Conservation (phyloP, 2,113 vertebrate genomes). For the Amphilophus citrinellus region DNA sequence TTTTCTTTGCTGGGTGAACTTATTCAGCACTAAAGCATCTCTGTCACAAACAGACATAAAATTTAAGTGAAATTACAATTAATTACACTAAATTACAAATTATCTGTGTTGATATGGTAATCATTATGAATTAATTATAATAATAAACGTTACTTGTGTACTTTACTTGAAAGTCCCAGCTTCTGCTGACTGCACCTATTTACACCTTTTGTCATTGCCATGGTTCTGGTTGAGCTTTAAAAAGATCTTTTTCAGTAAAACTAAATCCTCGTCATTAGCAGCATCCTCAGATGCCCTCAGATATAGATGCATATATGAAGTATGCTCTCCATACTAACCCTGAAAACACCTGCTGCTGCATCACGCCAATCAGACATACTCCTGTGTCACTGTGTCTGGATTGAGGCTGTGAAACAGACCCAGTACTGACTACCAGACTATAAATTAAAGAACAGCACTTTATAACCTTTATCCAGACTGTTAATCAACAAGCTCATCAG, state of each 20-base stretch:
- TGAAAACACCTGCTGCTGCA: rapidly evolving
- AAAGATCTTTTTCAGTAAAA: not conserved
- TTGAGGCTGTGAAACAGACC: not conserved
- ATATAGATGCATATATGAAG: not conserved
- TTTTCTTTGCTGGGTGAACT: not conserved
- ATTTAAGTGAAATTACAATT: not conserved
- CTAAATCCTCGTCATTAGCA: not conserved
- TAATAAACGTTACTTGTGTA: not conserved
- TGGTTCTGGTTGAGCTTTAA: not conserved
- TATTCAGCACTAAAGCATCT: not conserved
- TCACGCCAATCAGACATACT: not conserved
- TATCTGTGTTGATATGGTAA: not conserved
- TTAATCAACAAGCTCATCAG: not conserved
- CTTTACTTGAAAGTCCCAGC: not conserved
- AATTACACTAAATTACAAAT: too few species aligned
- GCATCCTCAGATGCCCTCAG: not conserved
- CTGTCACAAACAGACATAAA: not conserved
- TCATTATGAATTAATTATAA: not conserved
- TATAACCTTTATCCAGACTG: not conserved
- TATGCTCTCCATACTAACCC: not conserved
- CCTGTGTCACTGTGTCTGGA: not conserved
- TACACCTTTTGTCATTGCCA: not conserved
- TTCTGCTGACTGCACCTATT: not conserved
- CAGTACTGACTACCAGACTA: not conserved
- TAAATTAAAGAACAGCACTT: too few species aligned